These are phyloP conservation scores for Cylindroiulus punctatus DNA, from an alignment of 2,888 invertebrate genomes.

Conservation along the genomic window DNA sequence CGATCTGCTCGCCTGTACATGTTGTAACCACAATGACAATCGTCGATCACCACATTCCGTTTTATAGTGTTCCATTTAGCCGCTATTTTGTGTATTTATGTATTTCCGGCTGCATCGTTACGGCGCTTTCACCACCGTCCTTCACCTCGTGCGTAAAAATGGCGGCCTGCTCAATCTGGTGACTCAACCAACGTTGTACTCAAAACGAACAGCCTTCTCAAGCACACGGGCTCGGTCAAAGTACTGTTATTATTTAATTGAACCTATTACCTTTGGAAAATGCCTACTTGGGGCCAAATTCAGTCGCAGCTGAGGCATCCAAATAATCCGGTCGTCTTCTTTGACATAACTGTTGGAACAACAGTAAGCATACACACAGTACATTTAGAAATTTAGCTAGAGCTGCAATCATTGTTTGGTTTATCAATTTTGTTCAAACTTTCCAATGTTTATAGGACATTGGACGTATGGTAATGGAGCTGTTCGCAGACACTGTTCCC, in stretches of 20 bases:
- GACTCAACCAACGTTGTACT: neutral
- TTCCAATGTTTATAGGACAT: slow-evolving; percentile 77
- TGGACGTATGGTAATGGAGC: slow-evolving; percentile 96
- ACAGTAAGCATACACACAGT: slow-evolving; percentile 72
- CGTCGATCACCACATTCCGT: too few relatives aligned
- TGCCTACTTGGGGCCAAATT: slow-evolving; percentile 96
- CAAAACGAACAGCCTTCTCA: too few relatives aligned
- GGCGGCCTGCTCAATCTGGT: neutral
- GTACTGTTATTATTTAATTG: neutral
- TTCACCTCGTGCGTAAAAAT: neutral
- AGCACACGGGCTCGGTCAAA: neutral
- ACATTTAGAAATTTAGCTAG: neutral
- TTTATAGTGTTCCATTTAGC: neutral
- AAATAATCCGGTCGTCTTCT: slow-evolving; percentile 98
- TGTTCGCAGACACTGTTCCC: slow-evolving; percentile 96
- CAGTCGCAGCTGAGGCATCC: slow-evolving; percentile 88
- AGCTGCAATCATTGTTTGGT: too few relatives aligned
- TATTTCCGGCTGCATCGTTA: neutral
- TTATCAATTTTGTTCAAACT: neutral
- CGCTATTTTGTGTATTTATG: neutral
- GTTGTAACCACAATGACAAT: too few relatives aligned
- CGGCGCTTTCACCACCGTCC: neutral
- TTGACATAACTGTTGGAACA: slow-evolving; percentile 95
- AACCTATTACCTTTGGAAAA: slow-evolving; percentile 65
- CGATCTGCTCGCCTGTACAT: too few relatives aligned